Conservation (phyloP, 2,113 vertebrate species). For the Tragulus kanchil region DNA sequence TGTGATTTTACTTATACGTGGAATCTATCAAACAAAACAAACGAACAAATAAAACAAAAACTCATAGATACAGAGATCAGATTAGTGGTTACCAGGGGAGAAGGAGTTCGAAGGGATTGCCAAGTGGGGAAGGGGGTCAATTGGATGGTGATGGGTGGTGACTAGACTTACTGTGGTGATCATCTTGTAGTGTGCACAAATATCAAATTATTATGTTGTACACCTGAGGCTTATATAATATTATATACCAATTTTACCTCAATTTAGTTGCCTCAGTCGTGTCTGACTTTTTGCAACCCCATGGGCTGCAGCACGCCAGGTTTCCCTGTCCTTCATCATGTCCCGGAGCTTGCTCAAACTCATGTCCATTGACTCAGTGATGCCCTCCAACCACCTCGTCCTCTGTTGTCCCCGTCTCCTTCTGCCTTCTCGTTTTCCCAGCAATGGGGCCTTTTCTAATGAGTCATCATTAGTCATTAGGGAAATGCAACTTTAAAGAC, state of each 20-base stretch:
- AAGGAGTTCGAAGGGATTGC: background rate
- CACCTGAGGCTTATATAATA: background rate
- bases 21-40: background rate
- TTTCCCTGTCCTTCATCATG: too few relatives aligned
- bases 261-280: background rate
- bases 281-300: too few relatives aligned
- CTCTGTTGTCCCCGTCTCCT: too few relatives aligned
- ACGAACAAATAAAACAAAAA: background rate
- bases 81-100: background rate
- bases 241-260: background rate
- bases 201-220: background rate
- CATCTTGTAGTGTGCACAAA: background rate
- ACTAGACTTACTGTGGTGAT: background rate
- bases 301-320: too few relatives aligned
- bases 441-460: too few relatives aligned
- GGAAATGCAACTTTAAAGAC: background rate
- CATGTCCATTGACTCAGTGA: too few relatives aligned
- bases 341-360: too few relatives aligned
- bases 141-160: background rate
- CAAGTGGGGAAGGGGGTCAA: background rate
- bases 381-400: too few relatives aligned
- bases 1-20: background rate
- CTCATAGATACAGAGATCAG: background rate
- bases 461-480: background rate
- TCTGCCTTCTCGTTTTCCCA: too few relatives aligned